Conservation (phyloP, 2,888 invertebrate species). For the Pristionchus entomophagus region DNA sequence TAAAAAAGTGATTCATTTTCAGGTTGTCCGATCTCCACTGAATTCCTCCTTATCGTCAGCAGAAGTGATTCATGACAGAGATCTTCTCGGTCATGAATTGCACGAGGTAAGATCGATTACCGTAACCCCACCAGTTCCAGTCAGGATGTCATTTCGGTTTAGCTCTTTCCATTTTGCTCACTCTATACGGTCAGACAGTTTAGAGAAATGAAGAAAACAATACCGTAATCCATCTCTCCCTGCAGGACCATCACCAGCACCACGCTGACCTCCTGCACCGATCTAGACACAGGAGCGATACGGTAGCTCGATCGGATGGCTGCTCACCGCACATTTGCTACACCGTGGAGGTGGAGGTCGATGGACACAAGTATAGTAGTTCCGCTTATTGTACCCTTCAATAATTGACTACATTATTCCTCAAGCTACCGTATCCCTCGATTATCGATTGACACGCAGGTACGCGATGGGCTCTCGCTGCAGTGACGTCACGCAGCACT, state of each 20-base stretch:
- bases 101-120: neutral
- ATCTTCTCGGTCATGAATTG: neutral
- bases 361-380: conserved; percentile 14
- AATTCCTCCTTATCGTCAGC: neutral
- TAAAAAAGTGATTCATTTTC: neutral
- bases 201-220: no score
- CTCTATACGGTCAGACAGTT: no score
- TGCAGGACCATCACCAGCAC: neutral
- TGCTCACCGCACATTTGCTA: conserved; percentile 28
- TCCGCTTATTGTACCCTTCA: no score
- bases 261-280: neutral
- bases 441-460: neutral
- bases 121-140: no score
- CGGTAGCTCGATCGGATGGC: neutral
- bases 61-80: neutral
- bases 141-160: no score
- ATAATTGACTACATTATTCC: neutral
- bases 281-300: neutral
- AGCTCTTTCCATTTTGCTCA: no score
- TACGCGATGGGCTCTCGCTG: conserved; percentile 45
- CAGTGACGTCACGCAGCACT: conserved; percentile 46
- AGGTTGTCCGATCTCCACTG: neutral
- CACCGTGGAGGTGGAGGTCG: conserved; percentile 37
- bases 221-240: neutral
- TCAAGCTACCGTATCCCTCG: neutral